phyloP scores from a whole-genome alignment of 2,888 invertebrate genomes.

The Raillietiella orientalis region DNA sequence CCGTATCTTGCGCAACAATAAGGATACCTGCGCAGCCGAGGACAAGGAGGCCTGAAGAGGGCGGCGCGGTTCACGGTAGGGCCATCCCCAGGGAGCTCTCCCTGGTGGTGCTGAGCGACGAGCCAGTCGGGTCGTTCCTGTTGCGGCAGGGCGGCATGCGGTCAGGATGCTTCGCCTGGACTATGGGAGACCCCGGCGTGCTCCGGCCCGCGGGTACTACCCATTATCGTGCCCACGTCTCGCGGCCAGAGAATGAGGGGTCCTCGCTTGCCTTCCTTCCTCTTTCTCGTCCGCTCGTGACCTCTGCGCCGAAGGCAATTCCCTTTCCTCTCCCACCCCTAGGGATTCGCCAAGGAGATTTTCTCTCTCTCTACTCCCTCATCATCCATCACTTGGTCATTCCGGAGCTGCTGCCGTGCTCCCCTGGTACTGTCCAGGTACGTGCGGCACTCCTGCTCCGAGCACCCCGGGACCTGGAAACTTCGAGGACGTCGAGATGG shows the following conservation, averaged over 20 bases:
- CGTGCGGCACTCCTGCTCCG: no score
- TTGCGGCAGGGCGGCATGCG: slow-evolving; percentile 81
- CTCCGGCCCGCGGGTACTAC: slow-evolving; percentile 67
- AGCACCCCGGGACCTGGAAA: no score
- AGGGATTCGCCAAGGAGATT: slow-evolving; percentile 96
- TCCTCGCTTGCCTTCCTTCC: no score
- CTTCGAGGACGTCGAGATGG: no score
- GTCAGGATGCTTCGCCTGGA: slow-evolving; percentile 70
- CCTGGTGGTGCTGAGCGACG: slow-evolving; percentile 55
- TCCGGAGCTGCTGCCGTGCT: slow-evolving; percentile 82
- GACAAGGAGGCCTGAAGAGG: slow-evolving; percentile 27
- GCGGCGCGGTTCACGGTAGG: slow-evolving; percentile 93
- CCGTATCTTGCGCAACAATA: no score
- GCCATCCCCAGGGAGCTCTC: slow-evolving; percentile 34
- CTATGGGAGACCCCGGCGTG: slow-evolving; percentile 60
- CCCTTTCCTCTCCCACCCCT: slow-evolving; percentile 12
- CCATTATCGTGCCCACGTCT: slow-evolving; percentile 61
- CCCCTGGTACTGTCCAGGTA: slow-evolving; percentile 43
- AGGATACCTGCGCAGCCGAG: no score
- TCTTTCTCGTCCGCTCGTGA: no score
- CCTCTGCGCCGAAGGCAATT: no score
- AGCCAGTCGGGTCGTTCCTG: slow-evolving; percentile 76
- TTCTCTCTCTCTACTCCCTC: slow-evolving; percentile 54
- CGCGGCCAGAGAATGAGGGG: slow-evolving; percentile 48
- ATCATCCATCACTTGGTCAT: slow-evolving; percentile 94